Evolutionary conservation across 2,113 vertebrate genomes (phyloP), one percentile per base, ranked within the genome.

Genomic region (Passerina amoena): DNA sequence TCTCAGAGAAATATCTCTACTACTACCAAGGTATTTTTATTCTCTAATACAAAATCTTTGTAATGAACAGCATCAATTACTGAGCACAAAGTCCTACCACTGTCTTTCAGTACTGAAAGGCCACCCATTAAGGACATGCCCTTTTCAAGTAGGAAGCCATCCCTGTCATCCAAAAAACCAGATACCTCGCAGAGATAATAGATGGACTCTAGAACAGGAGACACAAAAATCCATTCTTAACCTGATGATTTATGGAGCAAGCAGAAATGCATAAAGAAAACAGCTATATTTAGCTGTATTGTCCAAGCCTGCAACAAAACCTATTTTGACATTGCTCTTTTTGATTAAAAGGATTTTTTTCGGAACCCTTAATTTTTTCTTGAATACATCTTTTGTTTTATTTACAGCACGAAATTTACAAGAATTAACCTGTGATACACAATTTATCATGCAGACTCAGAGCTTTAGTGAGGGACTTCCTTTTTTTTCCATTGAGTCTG

Each of bases 111-210:
- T 28, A 59, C 33, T 64, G 40, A 73, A 82, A 92, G 79, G 51
- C 85, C 63, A 90, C 71, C 71, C 68, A 48, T 77, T 78, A 88
- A 81, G 56, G 64, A 82, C 61, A 73, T 66, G 63, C 20, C 71
- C 71, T 94, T 96, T 95, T 56, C 69, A 94, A 70, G 87, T 21
- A 86, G 42, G 22, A 96, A 82, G 50, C 54, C 68, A 93, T 56
- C 18, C 28, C 44, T 92, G 73, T 72, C 70, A 60, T 45, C 59
- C 70, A 76, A 86, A 89, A 87, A 69, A 42, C 0, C 38, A 80
- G 66, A 59, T 44, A 90, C 33, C 75, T 96, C 54, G 56, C 51
- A 66, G 79, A 94, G 86, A 83, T 83, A 94, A 90, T 59, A 94
- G 79, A 93, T 88, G 69, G 93, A 91, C 35, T 89, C 81, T 24